Conservation (phyloP, 1,140 invertebrate species). For the Aricia agestis region DNA sequence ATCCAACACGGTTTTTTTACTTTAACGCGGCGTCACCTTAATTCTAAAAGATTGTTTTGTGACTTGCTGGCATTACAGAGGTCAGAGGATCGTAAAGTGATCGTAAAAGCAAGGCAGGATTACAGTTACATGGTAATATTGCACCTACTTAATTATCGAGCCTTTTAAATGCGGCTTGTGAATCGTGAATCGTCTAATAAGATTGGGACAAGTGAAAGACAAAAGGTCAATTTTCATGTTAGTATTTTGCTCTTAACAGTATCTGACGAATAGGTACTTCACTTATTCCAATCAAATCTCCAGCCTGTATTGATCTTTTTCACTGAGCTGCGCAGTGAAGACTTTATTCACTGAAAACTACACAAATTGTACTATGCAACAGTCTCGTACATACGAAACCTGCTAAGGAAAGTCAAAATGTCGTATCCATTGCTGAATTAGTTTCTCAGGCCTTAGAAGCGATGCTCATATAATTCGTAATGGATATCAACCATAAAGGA, state of each 20-base stretch:
- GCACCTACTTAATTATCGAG: too few species aligned
- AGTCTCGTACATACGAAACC: background rate
- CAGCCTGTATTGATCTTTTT: conserved; percentile 26
- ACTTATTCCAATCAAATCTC: background rate
- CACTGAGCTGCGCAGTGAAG: conserved; percentile 27
- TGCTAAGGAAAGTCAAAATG: background rate
- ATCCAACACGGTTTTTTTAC: too few species aligned
- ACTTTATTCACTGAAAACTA: conserved; percentile 22
- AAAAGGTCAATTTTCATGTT: too few species aligned
- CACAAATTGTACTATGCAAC: background rate
- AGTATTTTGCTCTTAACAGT: background rate
- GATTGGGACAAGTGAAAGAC: too few species aligned
- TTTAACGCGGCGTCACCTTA: too few species aligned
- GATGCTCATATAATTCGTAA: background rate
- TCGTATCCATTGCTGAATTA: background rate
- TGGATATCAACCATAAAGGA: background rate
- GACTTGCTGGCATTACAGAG: too few species aligned
- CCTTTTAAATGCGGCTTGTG: too few species aligned
- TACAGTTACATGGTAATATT: too few species aligned
- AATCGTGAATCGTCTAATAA: too few species aligned
- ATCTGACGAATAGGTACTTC: background rate
- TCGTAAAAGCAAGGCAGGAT: too few species aligned
- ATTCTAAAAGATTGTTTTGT: too few species aligned
- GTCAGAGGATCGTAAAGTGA: too few species aligned
- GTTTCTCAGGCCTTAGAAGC: background rate